A percentile compares a stretch with the other conserved stretches of the same genome.
These are phyloP conservation scores for Lates japonicus DNA, from an alignment of 2,797 vertebrate species.

Conservation along the genomic window DNA sequence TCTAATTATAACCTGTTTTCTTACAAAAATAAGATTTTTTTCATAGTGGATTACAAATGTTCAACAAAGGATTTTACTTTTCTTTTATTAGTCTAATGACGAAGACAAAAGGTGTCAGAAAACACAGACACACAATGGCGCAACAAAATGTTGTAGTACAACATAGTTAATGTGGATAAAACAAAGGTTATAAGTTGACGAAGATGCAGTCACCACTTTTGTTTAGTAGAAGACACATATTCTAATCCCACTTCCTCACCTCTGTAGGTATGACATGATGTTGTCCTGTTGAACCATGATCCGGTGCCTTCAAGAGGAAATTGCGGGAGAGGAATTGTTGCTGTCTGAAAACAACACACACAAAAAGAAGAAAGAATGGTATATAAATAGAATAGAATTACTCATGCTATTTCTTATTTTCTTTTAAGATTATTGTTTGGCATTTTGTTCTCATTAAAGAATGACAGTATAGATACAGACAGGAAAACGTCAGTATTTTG, in stretches of 20 bases:
- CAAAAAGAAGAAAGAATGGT: conserved; percentile 91
- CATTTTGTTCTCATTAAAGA: not conserved
- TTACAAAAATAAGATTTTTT: not conserved
- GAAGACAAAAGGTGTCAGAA: not conserved
- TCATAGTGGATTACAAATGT: not conserved
- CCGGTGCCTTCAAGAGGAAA: conserved; percentile 95
- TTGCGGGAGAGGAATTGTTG: conserved; percentile 93
- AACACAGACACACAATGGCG: not conserved
- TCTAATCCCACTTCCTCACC: conserved; percentile 25
- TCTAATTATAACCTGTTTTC: not conserved
- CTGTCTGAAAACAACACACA: conserved; percentile 93
- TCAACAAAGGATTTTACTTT: not conserved
- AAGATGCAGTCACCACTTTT: not conserved
- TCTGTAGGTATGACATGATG: conserved; percentile 94
- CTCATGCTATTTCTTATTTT: not conserved
- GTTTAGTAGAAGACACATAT: not conserved
- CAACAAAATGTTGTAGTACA: not conserved
- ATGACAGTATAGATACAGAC: not conserved
- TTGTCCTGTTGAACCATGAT: conserved; percentile 93
- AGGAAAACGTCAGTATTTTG: not conserved
- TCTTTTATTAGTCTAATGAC: not conserved
- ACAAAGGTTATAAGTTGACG: not conserved
- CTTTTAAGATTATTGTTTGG: not conserved
- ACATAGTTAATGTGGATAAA: not conserved
- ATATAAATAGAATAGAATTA: not conserved